A percentile compares a stretch with the other conserved stretches of the same genome.
Conservation (phyloP, 2,797 vertebrate genomes). For the Squalus acanthias region DNA sequence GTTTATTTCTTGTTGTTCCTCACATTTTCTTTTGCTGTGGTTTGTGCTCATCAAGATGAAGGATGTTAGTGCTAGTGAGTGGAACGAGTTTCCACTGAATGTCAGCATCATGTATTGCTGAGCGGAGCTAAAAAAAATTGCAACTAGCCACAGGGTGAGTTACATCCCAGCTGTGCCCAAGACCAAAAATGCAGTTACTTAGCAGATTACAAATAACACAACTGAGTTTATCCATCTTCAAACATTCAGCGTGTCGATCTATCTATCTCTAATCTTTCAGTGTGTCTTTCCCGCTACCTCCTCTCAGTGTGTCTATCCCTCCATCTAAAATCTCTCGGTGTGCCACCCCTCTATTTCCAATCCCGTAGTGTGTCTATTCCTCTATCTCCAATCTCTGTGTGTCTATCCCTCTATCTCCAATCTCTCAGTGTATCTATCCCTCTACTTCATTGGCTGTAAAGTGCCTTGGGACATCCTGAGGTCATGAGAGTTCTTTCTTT, state of each 20-base stretch:
- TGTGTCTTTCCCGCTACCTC: neutral
- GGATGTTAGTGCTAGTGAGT: neutral
- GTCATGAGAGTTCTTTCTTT: no score
- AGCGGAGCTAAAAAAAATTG: neutral
- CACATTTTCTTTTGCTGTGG: neutral
- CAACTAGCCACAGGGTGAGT: neutral
- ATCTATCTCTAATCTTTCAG: neutral
- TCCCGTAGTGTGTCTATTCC: no score
- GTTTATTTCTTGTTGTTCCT: neutral
- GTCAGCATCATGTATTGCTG: neutral
- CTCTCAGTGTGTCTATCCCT: no score
- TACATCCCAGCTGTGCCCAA: neutral
- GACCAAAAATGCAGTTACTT: neutral
- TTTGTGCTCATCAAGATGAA: neutral
- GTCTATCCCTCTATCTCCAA: no score
- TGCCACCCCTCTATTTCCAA: no score
- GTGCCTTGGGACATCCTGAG: no score
- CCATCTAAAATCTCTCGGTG: no score
- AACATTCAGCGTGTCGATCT: neutral
- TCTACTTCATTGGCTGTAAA: no score
- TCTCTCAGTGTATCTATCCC: no score
- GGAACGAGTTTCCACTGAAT: neutral
- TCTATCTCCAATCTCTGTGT: no score
- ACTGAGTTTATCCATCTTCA: neutral
- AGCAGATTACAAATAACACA: neutral